Evolutionary conservation across 2,113 vertebrate species (phyloP), one percentile per base, ranked within the genome.

Genomic region (Cercopithecus mona): DNA sequence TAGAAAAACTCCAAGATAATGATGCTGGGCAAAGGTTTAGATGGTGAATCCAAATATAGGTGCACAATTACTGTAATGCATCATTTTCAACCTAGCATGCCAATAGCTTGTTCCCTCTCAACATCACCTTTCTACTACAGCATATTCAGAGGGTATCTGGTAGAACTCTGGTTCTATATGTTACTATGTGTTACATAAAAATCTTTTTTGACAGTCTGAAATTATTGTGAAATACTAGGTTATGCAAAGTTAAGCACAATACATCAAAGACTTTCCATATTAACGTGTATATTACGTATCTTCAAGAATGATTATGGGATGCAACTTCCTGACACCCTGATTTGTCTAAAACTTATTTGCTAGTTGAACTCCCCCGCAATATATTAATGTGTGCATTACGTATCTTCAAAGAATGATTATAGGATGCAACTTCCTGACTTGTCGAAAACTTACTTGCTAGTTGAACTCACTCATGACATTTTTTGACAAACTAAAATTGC

Each of bases 391-490:
- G 40, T 38, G 1, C 5, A 16, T 32, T 40, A 5, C 64, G 2
- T 40, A 18, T 68, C 25, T 78, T 8, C 35, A 81, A 27, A 20
- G 8, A 59, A 35, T 30, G 18, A 22, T 40, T 45, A 50, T 70
- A 11, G 6, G 5, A 75, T 25, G 27, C 3, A 50, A 2, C 2
- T 66, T 61, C 11, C 25, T 82, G 20, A 73, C 38, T 64, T 38
- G 20, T 61, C 14, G 30, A 66, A 61, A 72, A 23, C 1, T 12
- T 78, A 66, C 30, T 27, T 93, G 43, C 45, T 50, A 55, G 7
- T 1, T 32, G 17, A 55, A n/a, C 5, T 57, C 11, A 6, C 11
- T 55, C 52, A 0, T 27, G n/a, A 4, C 3, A 59, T 23, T 59
- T 80, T 78, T 89, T 70, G 55, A 48, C 1, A 45, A 72, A 81